Evolutionary conservation across 2,797 vertebrate species (phyloP), one percentile per base, ranked within the genome.

Genomic region (Enteromius radiatus): DNA sequence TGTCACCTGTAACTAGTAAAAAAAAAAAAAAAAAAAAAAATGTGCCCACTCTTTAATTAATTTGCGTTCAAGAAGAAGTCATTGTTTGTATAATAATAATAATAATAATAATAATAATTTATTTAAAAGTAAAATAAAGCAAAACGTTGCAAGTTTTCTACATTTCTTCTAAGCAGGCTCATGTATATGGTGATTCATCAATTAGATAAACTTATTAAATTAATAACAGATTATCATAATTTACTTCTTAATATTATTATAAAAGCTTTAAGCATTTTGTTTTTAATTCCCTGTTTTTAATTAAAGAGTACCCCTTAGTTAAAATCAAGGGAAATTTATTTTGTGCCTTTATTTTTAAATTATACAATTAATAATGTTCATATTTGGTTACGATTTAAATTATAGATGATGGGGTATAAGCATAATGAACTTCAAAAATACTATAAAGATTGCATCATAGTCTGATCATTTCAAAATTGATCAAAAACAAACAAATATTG

Each of bases 91-190:
- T n/a, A n/a, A n/a, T n/a, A n/a, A n/a, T n/a, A n/a, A n/a, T n/a
- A n/a, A n/a, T n/a, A n/a, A n/a, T n/a, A n/a, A n/a, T n/a, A n/a
- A n/a, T n/a, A n/a, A n/a, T n/a, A n/a, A n/a, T n/a, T 45, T n/a
- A 47, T 41, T 49, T 10, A 5, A 38, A 49, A 67, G 63, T 19
- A 31, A 41, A 19, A 26, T 23, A 10, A 36, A 47, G 31, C 3
- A 21, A 71, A 38, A 49, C 7, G 23, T 64, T 75, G 77, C 84
- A 84, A 47, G 82, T 77, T 70, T 33, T 41, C 59, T 5, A 54
- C 45, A 61, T 78, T 69, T 75, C 63, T n/a, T 69, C 4, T 38
- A 5, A 41, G 73, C 70, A 11, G 5, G 33, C 61, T 74, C 47
- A 67, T 74, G 38, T 26, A 73, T 67, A 63, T 15, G 41, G 59